Evolutionary conservation across 1,140 invertebrate species (phyloP).

Genomic region (Temnothorax longispinosus): DNA sequence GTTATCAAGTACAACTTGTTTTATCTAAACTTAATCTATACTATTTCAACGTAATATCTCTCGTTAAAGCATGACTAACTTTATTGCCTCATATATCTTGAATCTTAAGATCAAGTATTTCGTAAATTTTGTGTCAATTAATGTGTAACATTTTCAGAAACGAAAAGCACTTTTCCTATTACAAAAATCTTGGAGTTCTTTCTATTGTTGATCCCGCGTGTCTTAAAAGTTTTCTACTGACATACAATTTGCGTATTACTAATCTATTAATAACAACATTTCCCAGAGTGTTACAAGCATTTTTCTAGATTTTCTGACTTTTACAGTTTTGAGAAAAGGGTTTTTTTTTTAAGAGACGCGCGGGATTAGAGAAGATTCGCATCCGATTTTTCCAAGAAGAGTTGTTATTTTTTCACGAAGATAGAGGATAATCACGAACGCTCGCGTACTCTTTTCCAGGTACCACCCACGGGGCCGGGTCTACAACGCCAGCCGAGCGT

Average conservation of each 20-base stretch:
- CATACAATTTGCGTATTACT: not conserved
- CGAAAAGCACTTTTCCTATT: not conserved
- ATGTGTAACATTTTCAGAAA: not conserved
- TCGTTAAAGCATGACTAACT: slow-evolving; percentile 38
- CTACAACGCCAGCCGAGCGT: slow-evolving; percentile 88
- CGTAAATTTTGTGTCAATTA: slow-evolving; percentile 1
- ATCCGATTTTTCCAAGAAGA: not conserved
- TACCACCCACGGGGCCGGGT: slow-evolving; percentile 85
- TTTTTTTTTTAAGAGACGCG: not conserved
- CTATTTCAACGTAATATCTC: slow-evolving; percentile 9
- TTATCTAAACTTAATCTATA: slow-evolving; percentile 1
- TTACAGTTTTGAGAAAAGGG: not conserved
- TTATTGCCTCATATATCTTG: not conserved
- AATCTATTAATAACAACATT: slow-evolving; percentile 7
- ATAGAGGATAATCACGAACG: not conserved
- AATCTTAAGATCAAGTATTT: not conserved
- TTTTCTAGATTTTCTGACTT: not conserved
- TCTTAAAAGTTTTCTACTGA: not conserved
- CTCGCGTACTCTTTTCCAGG: slow-evolving; percentile 65
- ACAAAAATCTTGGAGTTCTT: not conserved
- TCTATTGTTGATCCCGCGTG: not conserved
- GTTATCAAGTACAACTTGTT: not conserved
- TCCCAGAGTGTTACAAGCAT: not conserved
- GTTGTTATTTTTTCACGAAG: not conserved
- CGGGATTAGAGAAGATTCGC: not conserved